A percentile compares a stretch with the other conserved stretches of the same genome.
Evolutionary conservation across 23 tunicate species (phyloP).

Genomic region (Trididemnum nubilum): DNA sequence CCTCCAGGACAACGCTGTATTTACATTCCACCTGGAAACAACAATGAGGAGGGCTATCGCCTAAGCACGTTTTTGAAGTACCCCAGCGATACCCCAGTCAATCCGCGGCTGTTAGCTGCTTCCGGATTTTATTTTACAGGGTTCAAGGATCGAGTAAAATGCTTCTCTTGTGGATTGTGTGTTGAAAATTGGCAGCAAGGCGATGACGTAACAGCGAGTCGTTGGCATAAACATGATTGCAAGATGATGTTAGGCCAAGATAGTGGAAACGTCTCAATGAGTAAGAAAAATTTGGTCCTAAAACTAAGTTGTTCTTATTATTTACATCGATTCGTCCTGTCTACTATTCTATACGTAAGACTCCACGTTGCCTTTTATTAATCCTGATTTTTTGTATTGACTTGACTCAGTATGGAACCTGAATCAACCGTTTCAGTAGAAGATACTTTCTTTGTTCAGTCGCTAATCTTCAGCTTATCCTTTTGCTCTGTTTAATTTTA

Average conservation of each 20-base stretch:
- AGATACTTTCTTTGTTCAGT: too few species aligned
- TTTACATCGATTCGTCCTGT: too few species aligned
- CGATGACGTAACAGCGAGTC: constrained; percentile 28
- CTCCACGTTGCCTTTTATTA: too few species aligned
- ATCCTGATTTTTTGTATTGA: too few species aligned
- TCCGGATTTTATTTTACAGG: constrained; percentile 70
- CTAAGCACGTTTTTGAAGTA: constrained; percentile 53
- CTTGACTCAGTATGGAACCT: too few species aligned
- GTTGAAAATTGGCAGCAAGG: constrained; percentile 51
- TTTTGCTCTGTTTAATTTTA: too few species aligned
- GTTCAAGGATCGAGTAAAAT: constrained; percentile 67
- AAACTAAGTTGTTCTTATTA: too few species aligned
- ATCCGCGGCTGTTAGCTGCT: constrained; percentile 30
- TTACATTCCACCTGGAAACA: constrained; percentile 62
- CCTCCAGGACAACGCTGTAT: constrained; percentile 63
- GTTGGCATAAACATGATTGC: constrained; percentile 67
- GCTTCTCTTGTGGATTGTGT: constrained; percentile 67
- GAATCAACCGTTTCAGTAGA: too few species aligned
- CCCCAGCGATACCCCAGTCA: constrained; percentile 39
- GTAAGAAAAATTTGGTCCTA: constrained; percentile 32
- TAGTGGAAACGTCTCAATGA: constrained; percentile 61
- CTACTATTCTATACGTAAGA: too few species aligned
- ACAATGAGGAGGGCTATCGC: constrained; percentile 36
- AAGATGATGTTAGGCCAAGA: constrained; percentile 35
- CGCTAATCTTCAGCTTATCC: too few species aligned